Percentiles rank a stretch among this genome's conserved stretches.
Conservation (phyloP, 2,888 invertebrate genomes). For the Acronicta leporina region DNA sequence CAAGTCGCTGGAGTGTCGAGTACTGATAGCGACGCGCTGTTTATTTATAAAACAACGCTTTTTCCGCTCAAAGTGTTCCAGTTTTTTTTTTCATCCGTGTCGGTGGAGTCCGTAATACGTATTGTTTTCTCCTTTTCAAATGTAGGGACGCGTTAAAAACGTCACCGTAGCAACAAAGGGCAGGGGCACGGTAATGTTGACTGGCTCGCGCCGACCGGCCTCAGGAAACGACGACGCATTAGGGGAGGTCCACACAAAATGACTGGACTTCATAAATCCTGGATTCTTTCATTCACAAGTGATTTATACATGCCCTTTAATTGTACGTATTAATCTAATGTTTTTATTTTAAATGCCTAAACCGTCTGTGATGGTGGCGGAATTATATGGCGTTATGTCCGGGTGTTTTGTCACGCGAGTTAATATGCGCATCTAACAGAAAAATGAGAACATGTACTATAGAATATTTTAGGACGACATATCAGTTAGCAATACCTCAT, state of each 20-base stretch:
- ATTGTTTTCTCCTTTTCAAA: conserved; percentile 73
- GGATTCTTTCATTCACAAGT: conserved; percentile 62
- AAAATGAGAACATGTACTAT: conserved; percentile 6
- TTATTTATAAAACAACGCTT: conserved; percentile 87
- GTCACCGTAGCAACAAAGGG: conserved; percentile 67
- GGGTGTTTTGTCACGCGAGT: conserved; percentile 14
- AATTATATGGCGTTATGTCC: conserved; percentile 30
- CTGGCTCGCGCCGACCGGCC: conserved; percentile 56
- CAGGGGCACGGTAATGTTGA: conserved; percentile 56
- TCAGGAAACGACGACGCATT: conserved; percentile 64
- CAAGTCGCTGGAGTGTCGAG: conserved; percentile 85
- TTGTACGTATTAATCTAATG: conserved; percentile 54
- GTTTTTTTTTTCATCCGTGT: conserved; percentile 68
- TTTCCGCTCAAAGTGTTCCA: conserved; percentile 79
- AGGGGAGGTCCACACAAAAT: conserved; percentile 60
- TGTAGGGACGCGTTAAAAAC: conserved; percentile 73
- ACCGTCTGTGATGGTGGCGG: conserved; percentile 40
- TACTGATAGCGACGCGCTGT: conserved; percentile 83
- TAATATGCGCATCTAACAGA: conserved; percentile 9
- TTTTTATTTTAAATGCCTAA: conserved; percentile 52
- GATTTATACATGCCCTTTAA: conserved; percentile 61
- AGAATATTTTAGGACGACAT: conserved; percentile 17
- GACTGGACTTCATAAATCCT: conserved; percentile 65
- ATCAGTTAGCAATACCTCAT: conserved; percentile 35
- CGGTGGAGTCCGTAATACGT: conserved; percentile 64